Conservation (phyloP, 2,113 vertebrate genomes). For the Ardeotis arabs region DNA sequence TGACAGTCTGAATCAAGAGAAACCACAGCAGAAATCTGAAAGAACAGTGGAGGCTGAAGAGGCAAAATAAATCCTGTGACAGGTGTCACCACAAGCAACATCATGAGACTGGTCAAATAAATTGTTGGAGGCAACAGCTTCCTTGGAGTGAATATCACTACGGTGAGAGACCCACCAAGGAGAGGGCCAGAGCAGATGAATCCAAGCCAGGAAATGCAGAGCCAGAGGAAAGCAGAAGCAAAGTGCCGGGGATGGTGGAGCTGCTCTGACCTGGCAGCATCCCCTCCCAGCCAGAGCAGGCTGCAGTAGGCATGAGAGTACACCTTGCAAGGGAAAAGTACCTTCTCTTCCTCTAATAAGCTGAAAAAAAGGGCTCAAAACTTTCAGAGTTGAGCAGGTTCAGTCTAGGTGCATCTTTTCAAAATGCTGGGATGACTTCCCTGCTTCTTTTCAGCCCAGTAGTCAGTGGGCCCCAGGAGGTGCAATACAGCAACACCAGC, state of each 20-base stretch:
- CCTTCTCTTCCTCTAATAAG: not conserved
- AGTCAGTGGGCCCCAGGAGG: not conserved
- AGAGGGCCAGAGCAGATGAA: not conserved
- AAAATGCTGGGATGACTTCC: not conserved
- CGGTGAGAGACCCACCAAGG: not conserved
- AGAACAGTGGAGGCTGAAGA: not conserved
- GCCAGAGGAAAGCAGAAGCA: not conserved
- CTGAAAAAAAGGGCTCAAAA: not conserved
- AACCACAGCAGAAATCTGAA: not conserved
- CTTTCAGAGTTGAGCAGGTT: not conserved
- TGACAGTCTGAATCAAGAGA: not conserved
- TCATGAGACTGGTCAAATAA: not conserved
- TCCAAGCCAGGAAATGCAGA: not conserved
- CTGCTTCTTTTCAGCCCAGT: not conserved
- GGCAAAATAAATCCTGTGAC: not conserved
- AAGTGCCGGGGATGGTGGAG: not conserved
- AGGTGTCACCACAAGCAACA: not conserved
- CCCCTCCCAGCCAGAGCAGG: not conserved
- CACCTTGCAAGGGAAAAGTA: not conserved
- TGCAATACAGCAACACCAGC: not conserved
- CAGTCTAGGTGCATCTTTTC: not conserved
- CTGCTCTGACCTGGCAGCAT: not conserved
- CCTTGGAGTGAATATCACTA: not conserved
- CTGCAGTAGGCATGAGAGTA: not conserved
- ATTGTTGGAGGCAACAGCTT: not conserved